Evolutionary conservation across 2,888 invertebrate genomes (phyloP), one percentile per base, ranked within the genome.

Genomic region (Eristalis arbustorum): DNA sequence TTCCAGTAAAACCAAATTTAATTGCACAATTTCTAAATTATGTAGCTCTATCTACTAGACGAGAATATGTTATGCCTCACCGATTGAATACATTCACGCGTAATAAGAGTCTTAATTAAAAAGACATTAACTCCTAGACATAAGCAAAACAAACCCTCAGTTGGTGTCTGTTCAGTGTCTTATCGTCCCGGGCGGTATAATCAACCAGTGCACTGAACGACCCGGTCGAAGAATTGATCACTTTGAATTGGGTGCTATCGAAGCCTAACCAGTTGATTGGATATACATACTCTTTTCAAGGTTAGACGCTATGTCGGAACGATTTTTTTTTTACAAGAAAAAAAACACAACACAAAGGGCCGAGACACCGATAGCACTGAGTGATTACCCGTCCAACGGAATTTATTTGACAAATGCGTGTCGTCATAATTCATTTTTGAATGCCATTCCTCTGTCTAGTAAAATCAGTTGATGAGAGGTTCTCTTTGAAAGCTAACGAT

Each of bases 51-150:
- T 77, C 69, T 57, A 28, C 37, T 69, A 69, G 40, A 63, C 49
- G 56, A 63, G 69, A 69, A 57, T 22, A 59, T 57, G 37, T 40
- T 31, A 64, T 10, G 75, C 67, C 31, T 42, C 57, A 25, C 22
- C 28, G 56, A 42, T 40, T n/a, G 13, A 71, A 63, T 31, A 77
- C n/a, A 71, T n/a, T 42, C 28, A 69, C 57, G 40, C 69, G 77
- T 57, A 25, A 71, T 40, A 64, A 69, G 69, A 37, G 63, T 71
- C 69, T 78, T 66, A 72, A 72, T 78, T 71, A 78, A 72, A 78
- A 78, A 72, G 22, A 66, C 71, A 78, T 78, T 78, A 78, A 49
- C 31, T 78, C 14, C 42, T 23, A 42, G 23, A 42, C 34, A 42
- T 3, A 22, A 31, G 59, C 22, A 57, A 49, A 28, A 6, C 23